A percentile compares a stretch with the other conserved stretches of the same genome.
Evolutionary conservation across 2,113 vertebrate genomes (phyloP).

Genomic region (Lepus europaeus): DNA sequence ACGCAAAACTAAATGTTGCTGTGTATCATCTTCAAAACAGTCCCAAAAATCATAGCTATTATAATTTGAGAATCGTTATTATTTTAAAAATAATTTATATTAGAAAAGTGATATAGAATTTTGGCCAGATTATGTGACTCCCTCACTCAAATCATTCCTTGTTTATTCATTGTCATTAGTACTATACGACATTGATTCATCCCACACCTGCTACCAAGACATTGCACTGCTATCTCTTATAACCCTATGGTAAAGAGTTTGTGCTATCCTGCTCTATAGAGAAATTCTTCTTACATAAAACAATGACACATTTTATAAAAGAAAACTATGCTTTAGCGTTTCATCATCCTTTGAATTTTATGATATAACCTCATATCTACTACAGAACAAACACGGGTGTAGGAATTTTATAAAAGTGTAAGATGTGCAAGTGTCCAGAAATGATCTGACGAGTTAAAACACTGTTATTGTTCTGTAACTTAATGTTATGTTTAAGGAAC

Average conservation of each 20-base stretch:
- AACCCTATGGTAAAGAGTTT: neutral
- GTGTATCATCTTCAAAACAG: neutral
- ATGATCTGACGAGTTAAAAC: neutral
- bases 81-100: neutral
- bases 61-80: neutral
- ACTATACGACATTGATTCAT: neutral
- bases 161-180: neutral
- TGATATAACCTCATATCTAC: neutral
- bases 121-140: neutral
- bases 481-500: neutral
- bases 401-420: neutral
- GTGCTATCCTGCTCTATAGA: neutral
- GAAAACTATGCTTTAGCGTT: neutral
- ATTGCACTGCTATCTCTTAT: neutral
- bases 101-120: neutral
- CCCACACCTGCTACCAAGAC: neutral
- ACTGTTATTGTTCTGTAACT: neutral
- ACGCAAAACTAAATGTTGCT: neutral
- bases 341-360: neutral
- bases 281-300: neutral
- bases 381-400: neutral
- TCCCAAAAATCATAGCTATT: neutral
- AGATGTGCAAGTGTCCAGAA: neutral
- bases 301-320: neutral
- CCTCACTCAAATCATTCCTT: neutral